Base-by-base conservation (phyloP, 2,113 vertebrate genomes). In the Phrynosoma blainvillii region DNA sequence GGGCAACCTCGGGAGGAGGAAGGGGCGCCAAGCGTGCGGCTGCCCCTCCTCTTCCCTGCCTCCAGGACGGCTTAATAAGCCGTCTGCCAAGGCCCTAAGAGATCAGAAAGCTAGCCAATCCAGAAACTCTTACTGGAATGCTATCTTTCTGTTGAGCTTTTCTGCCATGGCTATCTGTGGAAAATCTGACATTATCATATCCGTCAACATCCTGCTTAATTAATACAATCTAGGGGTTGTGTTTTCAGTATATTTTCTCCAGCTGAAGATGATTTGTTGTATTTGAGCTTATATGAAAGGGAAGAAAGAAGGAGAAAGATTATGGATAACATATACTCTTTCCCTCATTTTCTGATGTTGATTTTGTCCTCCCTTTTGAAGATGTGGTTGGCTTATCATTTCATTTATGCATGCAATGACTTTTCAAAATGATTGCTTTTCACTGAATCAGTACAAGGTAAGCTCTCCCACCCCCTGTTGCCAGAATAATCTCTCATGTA, bases 401-500 rank as follows among this genome's bases (percentile, higher is more conserved):
- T 80, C 27, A 87, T 77, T 56, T 82, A 0, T 0, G 3, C 68
- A 76, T 0, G 73, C 40, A 88, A 11, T 10, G 73, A 56, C 65
- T 86, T 92, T 83, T 20, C 87, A 68, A 68, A 27, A 20, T 8
- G 0, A 84, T 82, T 30, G 84, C 79, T 23, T 40, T 65, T 56
- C 80, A n/a, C 21, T n/a, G 36, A 75, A 18, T 25, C 54, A 20
- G 56, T n/a, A 81, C 12, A 0, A 9, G 32, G 9, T 54, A 92
- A 87, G 9, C 56, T 10, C 66, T 79, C 73, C 2, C 0, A 87
- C 85, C 2, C 0, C 88, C 84, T 77, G 14, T 78, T 89, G 20
- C 3, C 3, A 1, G 30, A 30, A 20, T 5, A 86, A 84, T 79
- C 84, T 85, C 75, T 82, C 90, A 92, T 86, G 25, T 59, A 88